A percentile compares a stretch with the other conserved stretches of the same genome.
phyloP scores from a whole-genome alignment of 2,888 invertebrate species.

The Meganola albula region DNA sequence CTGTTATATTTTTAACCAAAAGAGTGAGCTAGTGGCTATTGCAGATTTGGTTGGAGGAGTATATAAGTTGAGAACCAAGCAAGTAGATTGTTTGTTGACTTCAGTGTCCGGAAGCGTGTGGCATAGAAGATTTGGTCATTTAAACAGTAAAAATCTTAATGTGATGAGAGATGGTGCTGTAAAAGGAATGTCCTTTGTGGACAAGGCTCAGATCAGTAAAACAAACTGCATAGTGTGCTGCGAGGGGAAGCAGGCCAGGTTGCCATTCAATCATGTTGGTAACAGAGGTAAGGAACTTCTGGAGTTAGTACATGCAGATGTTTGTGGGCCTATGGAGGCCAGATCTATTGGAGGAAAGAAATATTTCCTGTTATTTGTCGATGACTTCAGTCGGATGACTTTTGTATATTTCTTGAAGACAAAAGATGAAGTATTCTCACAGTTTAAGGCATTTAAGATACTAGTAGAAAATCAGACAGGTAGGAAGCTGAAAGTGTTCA shows the following conservation, averaged over 20 bases:
- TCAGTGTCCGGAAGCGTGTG: slow-evolving; percentile 2
- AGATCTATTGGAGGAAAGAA: not conserved
- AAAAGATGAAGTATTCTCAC: slow-evolving; percentile 1
- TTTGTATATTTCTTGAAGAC: not conserved
- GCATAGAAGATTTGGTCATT: slow-evolving; percentile 1
- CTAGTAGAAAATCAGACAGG: slow-evolving; percentile 2
- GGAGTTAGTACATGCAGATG: slow-evolving; percentile 1
- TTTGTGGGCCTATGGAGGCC: slow-evolving; percentile 3
- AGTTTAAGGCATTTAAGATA: slow-evolving; percentile 3
- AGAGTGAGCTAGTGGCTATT: slow-evolving; percentile 5
- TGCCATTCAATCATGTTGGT: not conserved
- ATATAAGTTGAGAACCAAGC: slow-evolving; percentile 9
- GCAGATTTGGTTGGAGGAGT: slow-evolving; percentile 10
- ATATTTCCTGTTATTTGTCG: slow-evolving; percentile 1
- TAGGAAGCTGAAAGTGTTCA: slow-evolving; percentile 1
- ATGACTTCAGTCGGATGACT: not conserved
- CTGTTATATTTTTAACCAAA: slow-evolving; percentile 7
- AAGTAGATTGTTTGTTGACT: slow-evolving; percentile 6
- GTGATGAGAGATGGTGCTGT: not conserved
- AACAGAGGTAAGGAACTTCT: not conserved
- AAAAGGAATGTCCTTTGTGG: not conserved
- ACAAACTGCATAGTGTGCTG: not conserved
- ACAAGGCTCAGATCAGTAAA: slow-evolving; percentile 1
- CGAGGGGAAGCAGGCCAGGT: slow-evolving; percentile 1
- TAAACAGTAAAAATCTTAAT: slow-evolving; percentile 1